A percentile compares a stretch with the other conserved stretches of the same genome.
These are phyloP conservation scores for Prorops nasuta DNA, from an alignment of 1,140 invertebrate genomes.

Conservation along the genomic window DNA sequence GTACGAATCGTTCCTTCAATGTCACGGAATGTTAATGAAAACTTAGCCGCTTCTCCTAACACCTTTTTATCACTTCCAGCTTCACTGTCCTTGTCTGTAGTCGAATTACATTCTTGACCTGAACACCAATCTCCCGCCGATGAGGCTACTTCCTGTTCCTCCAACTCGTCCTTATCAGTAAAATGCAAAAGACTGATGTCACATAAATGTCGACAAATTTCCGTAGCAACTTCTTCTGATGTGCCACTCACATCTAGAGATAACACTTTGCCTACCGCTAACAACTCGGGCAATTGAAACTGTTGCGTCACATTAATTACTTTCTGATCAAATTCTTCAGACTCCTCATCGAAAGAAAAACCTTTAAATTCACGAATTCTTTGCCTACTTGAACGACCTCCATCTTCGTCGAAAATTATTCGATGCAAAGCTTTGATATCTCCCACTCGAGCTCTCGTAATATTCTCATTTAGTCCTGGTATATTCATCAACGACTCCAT, in stretches of 20 bases:
- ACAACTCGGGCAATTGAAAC: conserved; percentile 6
- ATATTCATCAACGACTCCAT: neutral
- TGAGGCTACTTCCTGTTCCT: neutral
- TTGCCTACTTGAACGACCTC: neutral
- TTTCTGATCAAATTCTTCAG: conserved; percentile 2
- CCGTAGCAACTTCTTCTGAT: neutral
- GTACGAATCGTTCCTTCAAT: conserved; percentile 17
- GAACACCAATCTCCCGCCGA: neutral
- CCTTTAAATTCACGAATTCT: conserved; percentile 3
- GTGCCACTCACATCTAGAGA: neutral
- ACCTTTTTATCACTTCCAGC: too few relatives aligned
- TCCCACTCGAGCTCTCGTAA: neutral
- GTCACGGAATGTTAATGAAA: conserved; percentile 1
- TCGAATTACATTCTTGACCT: too few relatives aligned
- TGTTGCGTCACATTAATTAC: neutral
- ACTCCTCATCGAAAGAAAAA: conserved; percentile 2
- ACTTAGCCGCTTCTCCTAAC: neutral
- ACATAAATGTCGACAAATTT: neutral
- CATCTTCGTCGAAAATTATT: neutral
- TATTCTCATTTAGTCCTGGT: neutral
- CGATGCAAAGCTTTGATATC: neutral
- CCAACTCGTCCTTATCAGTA: neutral
- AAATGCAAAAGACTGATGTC: neutral
- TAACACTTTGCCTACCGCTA: conserved; percentile 11
- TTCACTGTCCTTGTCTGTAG: neutral